Evolutionary conservation across 2,113 vertebrate genomes (phyloP), one percentile per base, ranked within the genome.

Genomic region (Emberiza fucata): DNA sequence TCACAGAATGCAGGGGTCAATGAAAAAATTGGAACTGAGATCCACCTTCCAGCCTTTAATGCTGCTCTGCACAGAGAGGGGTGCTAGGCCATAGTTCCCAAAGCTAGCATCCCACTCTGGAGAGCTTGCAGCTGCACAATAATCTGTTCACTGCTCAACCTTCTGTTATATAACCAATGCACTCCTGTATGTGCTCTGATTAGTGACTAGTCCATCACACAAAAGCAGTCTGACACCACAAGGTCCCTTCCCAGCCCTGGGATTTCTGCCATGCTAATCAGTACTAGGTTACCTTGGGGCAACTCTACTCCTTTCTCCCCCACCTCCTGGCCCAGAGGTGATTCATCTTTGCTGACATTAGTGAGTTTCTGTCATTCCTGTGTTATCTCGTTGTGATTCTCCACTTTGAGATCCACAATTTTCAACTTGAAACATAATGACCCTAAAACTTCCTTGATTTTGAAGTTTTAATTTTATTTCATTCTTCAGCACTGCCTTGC

Each of bases 11-110:
- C 17, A 54, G 79, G n/a, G 60, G 40, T 21, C 47, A 47, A 23
- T 0, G 11, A 54, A 35, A 14, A 18, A 25, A 6, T 5, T 6
- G 6, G 54, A 68, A 31, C 25, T 54, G 22, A 40, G 35, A 23
- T 31, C 14, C 18, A 16, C 14, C 21, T 31, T 61, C n/a, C 42
- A 40, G 35, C 14, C 25, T 70, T 28, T 42, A 19, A 23, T 33
- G 12, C 25, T 68, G 63, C 27, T 40, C 40, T 61, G 47, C 71
- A 24, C 64, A 76, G 25, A 35, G 11, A 35, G 29, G 19, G 25
- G 8, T 35, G n/a, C 29, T 31, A 19, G 47, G n/a, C 53, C 78
- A 35, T 1, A 5, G 24, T 2, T 75, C 86, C 61, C 20, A 68
- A n/a, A 75, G 39, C 14, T 22, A 47, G 45, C 45, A 47, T 47